Percentiles rank a stretch among this genome's conserved stretches.
Evolutionary conservation across 1,140 invertebrate genomes (phyloP).

Genomic region (Asbolus verrucosus): DNA sequence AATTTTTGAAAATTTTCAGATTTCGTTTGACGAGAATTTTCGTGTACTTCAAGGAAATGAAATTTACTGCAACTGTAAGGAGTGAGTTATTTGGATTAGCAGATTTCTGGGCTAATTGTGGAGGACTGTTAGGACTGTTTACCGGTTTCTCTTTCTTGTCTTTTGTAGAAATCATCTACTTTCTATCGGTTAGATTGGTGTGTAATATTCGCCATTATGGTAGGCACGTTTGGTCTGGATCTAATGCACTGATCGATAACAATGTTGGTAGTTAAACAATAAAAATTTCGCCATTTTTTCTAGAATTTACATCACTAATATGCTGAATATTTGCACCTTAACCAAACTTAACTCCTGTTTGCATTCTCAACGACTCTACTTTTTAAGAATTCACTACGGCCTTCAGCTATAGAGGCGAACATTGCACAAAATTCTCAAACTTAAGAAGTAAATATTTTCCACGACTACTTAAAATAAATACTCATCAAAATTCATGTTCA

Average conservation of each 20-base stretch:
- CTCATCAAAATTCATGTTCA: no score
- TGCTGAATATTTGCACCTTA: no score
- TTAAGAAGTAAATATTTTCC: no score
- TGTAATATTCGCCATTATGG: slow-evolving; percentile 63
- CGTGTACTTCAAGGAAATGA: slow-evolving; percentile 74
- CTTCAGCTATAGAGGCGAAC: no score
- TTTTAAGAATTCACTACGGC: no score
- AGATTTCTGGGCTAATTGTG: slow-evolving; percentile 76
- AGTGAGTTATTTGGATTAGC: slow-evolving; percentile 74
- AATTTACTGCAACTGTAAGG: slow-evolving; percentile 73
- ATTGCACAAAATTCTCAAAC: no score
- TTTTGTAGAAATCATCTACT: slow-evolving; percentile 75
- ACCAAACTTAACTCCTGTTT: no score
- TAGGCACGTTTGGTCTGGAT: slow-evolving; percentile 59
- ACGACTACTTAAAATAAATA: no score
- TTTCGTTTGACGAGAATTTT: slow-evolving; percentile 62
- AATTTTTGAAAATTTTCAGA: slow-evolving; percentile 59
- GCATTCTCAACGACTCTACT: no score
- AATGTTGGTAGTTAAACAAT: no score
- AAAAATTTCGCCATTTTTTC: no score
- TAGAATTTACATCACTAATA: no score
- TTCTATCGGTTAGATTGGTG: slow-evolving; percentile 68
- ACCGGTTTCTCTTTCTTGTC: slow-evolving; percentile 77
- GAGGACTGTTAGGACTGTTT: slow-evolving; percentile 75
- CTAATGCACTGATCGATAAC: slow-evolving; percentile 49